phyloP scores from a whole-genome alignment of 2,113 vertebrate species.

The Paramormyrops kingsleyae region DNA sequence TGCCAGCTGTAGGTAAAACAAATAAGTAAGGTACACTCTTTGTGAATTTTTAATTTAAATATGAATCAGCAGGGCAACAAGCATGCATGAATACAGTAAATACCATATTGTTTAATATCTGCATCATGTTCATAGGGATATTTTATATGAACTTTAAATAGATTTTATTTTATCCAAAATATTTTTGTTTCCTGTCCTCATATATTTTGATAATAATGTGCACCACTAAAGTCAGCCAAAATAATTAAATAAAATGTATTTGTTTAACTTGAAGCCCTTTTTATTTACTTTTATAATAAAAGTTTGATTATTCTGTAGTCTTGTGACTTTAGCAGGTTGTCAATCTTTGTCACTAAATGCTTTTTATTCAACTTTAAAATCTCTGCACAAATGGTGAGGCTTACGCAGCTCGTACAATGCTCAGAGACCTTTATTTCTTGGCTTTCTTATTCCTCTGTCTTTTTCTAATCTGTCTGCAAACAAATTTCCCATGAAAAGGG shows the following conservation, averaged over 20 bases:
- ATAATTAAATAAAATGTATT: neutral
- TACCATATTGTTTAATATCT: neutral
- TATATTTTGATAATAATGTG: neutral
- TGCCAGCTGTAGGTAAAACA: neutral
- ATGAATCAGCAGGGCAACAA: neutral
- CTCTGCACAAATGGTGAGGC: neutral
- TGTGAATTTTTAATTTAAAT: neutral
- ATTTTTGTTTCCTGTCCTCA: neutral
- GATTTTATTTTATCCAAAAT: neutral
- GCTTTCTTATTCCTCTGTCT: conserved; percentile 4
- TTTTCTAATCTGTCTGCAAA: conserved; percentile 30
- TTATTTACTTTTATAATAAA: neutral
- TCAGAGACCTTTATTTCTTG: neutral
- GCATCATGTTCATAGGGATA: neutral
- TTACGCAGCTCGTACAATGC: neutral
- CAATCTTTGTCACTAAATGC: neutral
- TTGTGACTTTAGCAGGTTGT: neutral
- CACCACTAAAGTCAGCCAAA: neutral
- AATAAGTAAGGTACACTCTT: neutral
- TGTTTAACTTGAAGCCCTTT: neutral
- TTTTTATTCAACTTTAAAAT: conserved; percentile 13
- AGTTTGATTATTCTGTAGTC: neutral
- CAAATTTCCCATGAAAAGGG: conserved; percentile 28
- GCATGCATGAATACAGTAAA: neutral
- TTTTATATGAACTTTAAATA: neutral